Evolutionary conservation across 2,797 vertebrate genomes (phyloP).

Genomic region (Aratinga solstitialis): DNA sequence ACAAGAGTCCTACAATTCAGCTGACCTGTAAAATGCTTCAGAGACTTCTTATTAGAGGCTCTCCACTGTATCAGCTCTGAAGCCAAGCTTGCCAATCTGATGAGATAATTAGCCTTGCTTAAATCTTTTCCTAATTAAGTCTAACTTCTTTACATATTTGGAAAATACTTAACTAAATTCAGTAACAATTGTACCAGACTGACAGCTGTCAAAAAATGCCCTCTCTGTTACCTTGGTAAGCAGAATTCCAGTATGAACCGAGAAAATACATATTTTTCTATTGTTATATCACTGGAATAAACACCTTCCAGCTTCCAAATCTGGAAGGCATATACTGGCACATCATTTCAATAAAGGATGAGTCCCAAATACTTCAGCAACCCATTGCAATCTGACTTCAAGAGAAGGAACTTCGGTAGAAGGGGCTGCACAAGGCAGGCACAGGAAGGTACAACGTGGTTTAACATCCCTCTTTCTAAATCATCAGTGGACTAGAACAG

Average conservation of each 20-base stretch:
- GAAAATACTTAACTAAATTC: constrained; percentile 39
- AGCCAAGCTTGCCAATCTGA: background rate
- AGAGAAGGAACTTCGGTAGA: background rate
- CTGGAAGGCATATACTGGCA: background rate
- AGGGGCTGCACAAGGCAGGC: background rate
- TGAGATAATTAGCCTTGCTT: background rate
- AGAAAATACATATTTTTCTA: background rate
- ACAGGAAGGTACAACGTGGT: background rate
- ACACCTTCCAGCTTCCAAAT: background rate
- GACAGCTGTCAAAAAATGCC: background rate
- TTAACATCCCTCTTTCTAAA: background rate
- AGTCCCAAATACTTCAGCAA: background rate
- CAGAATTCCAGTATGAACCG: background rate
- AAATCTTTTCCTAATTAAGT: constrained; percentile 1
- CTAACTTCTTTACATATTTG: constrained; percentile 27
- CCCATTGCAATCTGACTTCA: background rate
- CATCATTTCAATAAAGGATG: background rate
- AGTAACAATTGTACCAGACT: constrained; percentile 2
- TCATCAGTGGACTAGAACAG: background rate
- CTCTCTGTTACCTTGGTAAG: background rate
- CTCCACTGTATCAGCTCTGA: constrained; percentile 19
- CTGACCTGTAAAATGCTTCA: background rate
- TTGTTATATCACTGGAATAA: background rate
- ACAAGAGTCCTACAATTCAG: background rate
- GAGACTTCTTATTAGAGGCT: background rate